Base-by-base conservation (phyloP, 2,888 invertebrate genomes). In the Nomada flava region DNA sequence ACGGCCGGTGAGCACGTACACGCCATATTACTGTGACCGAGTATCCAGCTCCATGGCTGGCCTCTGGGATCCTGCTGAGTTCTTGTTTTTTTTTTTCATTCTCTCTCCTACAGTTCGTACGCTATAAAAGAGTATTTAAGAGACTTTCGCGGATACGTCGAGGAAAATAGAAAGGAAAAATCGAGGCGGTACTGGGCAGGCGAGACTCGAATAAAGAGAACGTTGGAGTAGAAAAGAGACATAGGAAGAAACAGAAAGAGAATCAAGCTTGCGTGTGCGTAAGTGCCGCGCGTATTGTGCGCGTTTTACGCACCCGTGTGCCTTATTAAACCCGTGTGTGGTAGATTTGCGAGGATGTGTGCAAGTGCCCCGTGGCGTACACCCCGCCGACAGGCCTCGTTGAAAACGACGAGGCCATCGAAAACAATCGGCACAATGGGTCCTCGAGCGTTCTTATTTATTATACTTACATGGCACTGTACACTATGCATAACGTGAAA, bases 391-490 rank as follows among this genome's bases (percentile, higher is more conserved):
- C 80, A 82, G 86, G 64, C 79, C 77, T 82, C 82, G 79, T 85
- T 78, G 86, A 83, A 88, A 86, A 87, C 89, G 87, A 90, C 89
- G 90, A 86, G 88, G 84, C 85, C 85, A 89, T 90, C 85, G 88
- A 90, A 91, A 92, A 91, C 91, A 91, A 91, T 91, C 86, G 86
- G 85, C 70, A 91, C 91, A 92, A 91, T 91, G 84, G 89, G 83
- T 83, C 86, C 89, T 89, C 83, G 86, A 90, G 83, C 89, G 86
- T 90, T 90, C 90, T 89, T 91, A 90, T 89, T 91, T 91, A 90
- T 91, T 90, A 89, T 91, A 91, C 89, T 90, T 90, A 88, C 87
- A 85, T 85, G 88, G 85, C 85, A 86, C 90, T 85, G 87, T 85
- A 86, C 82, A 86, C 88, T 85, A 50, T 60, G 76, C 79, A 65